Evolutionary conservation across 2,888 invertebrate genomes (phyloP).

Genomic region (Hyles lineata): DNA sequence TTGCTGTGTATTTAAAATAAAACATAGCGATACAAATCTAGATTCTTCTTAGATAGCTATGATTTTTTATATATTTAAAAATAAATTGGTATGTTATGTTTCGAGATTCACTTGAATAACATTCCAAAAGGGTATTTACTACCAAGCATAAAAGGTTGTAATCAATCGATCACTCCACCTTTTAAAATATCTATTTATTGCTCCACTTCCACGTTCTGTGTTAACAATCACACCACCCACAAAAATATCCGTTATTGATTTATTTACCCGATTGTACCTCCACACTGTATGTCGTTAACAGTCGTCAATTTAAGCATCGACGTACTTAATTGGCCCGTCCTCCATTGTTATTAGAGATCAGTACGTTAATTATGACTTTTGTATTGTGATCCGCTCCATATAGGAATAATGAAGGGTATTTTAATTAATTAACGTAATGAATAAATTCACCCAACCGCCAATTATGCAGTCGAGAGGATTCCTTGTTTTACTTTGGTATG

Average conservation of each 20-base stretch:
- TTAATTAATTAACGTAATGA: conserved; percentile 17
- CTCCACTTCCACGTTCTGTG: no score
- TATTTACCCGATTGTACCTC: neutral
- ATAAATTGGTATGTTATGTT: neutral
- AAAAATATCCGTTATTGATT: neutral
- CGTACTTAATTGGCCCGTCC: conserved; percentile 25
- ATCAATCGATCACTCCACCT: no score
- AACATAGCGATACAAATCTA: neutral
- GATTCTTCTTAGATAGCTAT: neutral
- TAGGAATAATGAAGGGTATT: conserved; percentile 12
- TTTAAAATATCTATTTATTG: no score
- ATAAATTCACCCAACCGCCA: neutral
- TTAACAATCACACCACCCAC: no score
- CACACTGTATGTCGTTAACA: neutral
- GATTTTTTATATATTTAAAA: neutral
- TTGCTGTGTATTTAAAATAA: neutral
- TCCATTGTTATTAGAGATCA: conserved; percentile 26
- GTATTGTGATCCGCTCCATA: neutral
- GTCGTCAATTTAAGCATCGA: conserved; percentile 22
- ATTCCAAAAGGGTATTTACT: no score
- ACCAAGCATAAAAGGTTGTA: no score
- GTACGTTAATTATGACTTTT: conserved; percentile 22
- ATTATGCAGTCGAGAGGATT: conserved; percentile 1
- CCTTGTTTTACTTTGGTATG: neutral
- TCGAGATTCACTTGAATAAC: neutral